Evolutionary conservation across 2,113 vertebrate species (phyloP).

Genomic region (Melanocharis versteri): DNA sequence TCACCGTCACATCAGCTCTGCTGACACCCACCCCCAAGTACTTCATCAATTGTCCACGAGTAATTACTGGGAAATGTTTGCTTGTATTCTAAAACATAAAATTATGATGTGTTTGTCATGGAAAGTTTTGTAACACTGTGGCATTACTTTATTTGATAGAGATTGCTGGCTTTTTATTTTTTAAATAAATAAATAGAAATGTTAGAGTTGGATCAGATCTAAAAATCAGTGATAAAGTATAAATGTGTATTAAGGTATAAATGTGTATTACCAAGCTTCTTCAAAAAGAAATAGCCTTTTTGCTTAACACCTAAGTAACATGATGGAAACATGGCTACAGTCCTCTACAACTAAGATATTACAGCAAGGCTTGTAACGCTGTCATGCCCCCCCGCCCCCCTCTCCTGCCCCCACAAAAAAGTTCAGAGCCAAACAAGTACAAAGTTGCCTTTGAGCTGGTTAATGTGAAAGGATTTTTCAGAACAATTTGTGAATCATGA

Average conservation of each 20-base stretch:
- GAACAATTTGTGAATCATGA: background rate
- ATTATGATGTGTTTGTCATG: background rate
- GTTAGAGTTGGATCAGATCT: background rate
- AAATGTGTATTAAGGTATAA: background rate
- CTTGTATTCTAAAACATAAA: background rate
- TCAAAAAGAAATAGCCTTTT: background rate
- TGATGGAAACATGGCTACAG: background rate
- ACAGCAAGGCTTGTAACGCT: background rate
- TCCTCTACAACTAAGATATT: background rate
- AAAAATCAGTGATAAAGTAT: background rate
- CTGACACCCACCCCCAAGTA: background rate
- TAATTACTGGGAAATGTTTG: background rate
- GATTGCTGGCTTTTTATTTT: background rate
- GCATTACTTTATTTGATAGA: background rate
- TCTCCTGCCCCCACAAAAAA: rapidly evolving
- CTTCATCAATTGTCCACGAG: background rate
- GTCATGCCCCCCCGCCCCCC: rapidly evolving
- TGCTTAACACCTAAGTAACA: background rate
- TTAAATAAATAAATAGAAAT: background rate
- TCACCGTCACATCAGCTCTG: background rate
- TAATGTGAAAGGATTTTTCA: background rate
- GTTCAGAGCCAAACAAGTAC: background rate
- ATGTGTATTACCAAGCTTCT: background rate
- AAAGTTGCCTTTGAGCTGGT: background rate
- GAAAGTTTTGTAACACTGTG: background rate